Conservation (phyloP, 1,140 invertebrate species). For the Leguminivora glycinivorella region DNA sequence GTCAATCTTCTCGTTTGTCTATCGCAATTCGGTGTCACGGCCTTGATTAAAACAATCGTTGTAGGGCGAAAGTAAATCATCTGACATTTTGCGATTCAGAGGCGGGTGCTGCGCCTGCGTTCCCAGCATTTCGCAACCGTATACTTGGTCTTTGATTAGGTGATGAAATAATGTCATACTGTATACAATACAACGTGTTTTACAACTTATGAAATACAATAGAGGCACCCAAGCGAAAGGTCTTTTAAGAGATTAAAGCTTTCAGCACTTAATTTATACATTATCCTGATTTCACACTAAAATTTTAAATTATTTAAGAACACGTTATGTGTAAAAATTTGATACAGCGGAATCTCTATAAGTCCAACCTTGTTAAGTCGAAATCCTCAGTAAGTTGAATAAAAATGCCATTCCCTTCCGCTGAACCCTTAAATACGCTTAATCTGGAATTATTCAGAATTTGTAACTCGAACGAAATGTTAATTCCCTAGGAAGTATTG, state of each 20-base stretch:
- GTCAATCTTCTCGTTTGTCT: slow-evolving; percentile 29
- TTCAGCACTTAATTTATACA: background rate
- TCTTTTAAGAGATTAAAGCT: background rate
- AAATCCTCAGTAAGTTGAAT: no score
- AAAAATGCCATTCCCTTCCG: no score
- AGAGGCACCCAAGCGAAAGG: background rate
- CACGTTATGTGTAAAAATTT: background rate
- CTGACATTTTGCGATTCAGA: slow-evolving; percentile 57
- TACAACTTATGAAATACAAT: background rate
- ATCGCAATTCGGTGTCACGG: slow-evolving; percentile 35
- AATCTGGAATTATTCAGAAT: no score
- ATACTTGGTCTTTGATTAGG: slow-evolving; percentile 35
- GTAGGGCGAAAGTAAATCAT: slow-evolving; percentile 52
- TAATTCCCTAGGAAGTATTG: no score
- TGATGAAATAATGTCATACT: slow-evolving; percentile 7
- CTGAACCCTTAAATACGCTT: no score
- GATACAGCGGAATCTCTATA: no score
- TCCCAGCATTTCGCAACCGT: slow-evolving; percentile 45
- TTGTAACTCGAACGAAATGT: no score
- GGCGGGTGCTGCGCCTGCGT: slow-evolving; percentile 43
- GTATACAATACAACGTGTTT: slow-evolving; percentile 2
- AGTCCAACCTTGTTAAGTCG: no score
- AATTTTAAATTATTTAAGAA: no score
- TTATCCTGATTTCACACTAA: background rate
- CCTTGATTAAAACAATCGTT: slow-evolving; percentile 55